Conservation (phyloP, 2,888 invertebrate genomes). For the Harpalus rubripes region DNA sequence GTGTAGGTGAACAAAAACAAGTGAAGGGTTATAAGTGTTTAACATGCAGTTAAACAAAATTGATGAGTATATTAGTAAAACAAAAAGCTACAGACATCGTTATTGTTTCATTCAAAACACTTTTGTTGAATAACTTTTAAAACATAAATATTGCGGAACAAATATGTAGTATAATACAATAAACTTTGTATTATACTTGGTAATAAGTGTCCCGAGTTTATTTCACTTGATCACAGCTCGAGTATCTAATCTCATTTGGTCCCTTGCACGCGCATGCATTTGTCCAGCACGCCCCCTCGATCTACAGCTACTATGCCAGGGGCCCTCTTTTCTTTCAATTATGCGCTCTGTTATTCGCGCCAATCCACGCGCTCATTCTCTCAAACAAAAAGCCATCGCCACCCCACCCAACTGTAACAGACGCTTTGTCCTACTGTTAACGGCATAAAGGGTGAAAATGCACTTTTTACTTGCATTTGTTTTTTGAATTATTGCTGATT, state of each 20-base stretch:
- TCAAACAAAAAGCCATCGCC: conserved; percentile 57
- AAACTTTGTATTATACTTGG: background rate
- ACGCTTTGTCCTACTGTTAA: conserved; percentile 49
- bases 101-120: too few species aligned
- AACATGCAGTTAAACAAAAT: too few species aligned
- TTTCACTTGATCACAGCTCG: conserved; percentile 28
- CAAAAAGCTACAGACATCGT: too few species aligned
- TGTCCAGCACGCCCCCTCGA: conserved; percentile 43
- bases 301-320: background rate
- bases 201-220: conserved; percentile 26
- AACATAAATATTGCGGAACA: too few species aligned
- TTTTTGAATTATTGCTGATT: conserved; percentile 33
- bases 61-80: too few species aligned
- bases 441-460: conserved; percentile 37
- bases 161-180: background rate
- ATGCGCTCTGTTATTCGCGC: conserved; percentile 61
- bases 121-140: too few species aligned
- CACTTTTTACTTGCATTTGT: conserved; percentile 33
- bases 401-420: conserved; percentile 25
- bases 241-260: conserved; percentile 28
- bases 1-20: too few species aligned
- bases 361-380: conserved; percentile 54
- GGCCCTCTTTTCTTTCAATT: conserved; percentile 60
- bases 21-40: too few species aligned
- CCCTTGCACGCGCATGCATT: conserved; percentile 20